Evolutionary conservation across 2,797 vertebrate genomes (phyloP).

Genomic region (Myotis pilosus): DNA sequence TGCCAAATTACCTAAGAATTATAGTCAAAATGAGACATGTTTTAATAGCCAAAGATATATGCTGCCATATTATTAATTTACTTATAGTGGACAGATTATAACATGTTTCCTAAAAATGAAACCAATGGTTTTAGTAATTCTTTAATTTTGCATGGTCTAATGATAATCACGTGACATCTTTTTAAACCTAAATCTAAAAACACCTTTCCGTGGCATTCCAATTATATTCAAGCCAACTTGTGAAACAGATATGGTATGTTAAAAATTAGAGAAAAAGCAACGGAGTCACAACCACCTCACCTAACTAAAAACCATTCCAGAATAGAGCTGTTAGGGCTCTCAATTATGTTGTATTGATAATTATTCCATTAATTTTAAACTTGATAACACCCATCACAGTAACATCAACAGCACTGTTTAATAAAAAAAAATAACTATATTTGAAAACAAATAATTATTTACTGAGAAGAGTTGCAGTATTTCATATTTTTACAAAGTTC

Average conservation of each 20-base stretch:
- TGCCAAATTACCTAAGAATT: not conserved
- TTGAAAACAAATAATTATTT: not conserved
- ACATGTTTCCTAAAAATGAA: not conserved
- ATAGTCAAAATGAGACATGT: not conserved
- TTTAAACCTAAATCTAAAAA: conserved; percentile 5
- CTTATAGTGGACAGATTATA: not conserved
- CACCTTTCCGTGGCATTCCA: not conserved
- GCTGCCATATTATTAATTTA: not conserved
- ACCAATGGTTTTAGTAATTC: not conserved
- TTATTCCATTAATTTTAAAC: not conserved
- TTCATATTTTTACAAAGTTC: not conserved
- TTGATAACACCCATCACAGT: not conserved
- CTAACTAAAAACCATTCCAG: not conserved
- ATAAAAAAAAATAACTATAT: not conserved
- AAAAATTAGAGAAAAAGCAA: not conserved
- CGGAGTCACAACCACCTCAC: not conserved
- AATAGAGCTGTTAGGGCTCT: not conserved
- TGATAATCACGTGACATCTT: not conserved
- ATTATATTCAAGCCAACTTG: not conserved
- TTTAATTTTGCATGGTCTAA: not conserved
- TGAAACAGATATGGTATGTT: not conserved
- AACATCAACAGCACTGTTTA: not conserved
- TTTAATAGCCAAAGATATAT: not conserved
- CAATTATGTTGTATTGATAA: not conserved
- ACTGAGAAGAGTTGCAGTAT: not conserved